Percentiles rank a stretch among this genome's conserved stretches.
Evolutionary conservation across 2,113 vertebrate genomes (phyloP).

Genomic region (Cryptomyrus ogoouensis): DNA sequence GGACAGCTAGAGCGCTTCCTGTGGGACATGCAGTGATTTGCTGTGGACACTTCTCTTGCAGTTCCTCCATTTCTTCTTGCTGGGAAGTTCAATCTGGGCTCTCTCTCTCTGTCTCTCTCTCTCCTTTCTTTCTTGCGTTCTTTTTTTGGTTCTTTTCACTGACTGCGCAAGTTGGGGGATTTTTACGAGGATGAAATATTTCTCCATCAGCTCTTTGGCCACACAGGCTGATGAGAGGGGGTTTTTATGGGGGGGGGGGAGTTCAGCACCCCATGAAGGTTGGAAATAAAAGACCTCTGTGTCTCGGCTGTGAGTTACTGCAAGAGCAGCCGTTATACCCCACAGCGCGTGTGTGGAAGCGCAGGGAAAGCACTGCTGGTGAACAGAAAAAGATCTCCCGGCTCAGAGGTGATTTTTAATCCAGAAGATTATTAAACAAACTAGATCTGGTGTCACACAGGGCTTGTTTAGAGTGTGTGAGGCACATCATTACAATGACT

Average conservation of each 20-base stretch:
- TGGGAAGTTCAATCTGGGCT: background rate
- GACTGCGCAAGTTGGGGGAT: background rate
- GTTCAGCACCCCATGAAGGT: slow-evolving; percentile 7
- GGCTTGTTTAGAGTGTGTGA: background rate
- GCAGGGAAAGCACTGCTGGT: background rate
- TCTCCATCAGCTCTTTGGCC: slow-evolving; percentile 11
- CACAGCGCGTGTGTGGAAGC: background rate
- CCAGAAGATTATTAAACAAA: background rate
- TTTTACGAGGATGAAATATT: slow-evolving; percentile 2
- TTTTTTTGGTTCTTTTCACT: background rate
- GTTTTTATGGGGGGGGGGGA: background rate
- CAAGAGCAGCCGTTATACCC: background rate
- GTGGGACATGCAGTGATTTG: background rate
- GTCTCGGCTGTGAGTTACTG: background rate
- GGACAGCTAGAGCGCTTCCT: background rate
- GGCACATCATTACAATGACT: background rate
- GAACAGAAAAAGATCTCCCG: background rate
- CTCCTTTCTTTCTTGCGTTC: background rate
- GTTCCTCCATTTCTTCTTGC: background rate
- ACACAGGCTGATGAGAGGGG: slow-evolving; percentile 18
- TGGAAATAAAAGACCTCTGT: background rate
- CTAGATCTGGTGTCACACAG: background rate
- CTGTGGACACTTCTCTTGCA: background rate
- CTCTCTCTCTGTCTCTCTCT: background rate
- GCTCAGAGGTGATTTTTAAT: background rate